Evolutionary conservation across 1,140 invertebrate genomes (phyloP).

Genomic region (Arion vulgaris): DNA sequence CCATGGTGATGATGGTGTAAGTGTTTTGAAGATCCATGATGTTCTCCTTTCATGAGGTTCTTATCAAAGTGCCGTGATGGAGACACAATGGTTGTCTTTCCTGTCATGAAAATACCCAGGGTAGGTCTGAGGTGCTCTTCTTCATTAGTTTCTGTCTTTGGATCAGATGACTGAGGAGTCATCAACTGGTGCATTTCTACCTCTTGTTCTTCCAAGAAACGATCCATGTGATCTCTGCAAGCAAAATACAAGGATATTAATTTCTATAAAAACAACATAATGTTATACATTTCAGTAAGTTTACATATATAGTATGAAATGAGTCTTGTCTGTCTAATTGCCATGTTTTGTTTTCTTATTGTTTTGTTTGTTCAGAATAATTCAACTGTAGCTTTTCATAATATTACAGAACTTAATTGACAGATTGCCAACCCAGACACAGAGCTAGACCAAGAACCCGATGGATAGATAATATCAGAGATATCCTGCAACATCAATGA

Average conservation of each 20-base stretch:
- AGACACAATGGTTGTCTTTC: slow-evolving; percentile 46
- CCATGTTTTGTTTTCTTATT: too few species aligned
- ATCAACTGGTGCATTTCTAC: slow-evolving; percentile 53
- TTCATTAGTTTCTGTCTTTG: slow-evolving; percentile 18
- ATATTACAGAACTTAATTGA: too few species aligned
- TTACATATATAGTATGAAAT: too few species aligned
- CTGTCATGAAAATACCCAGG: slow-evolving; percentile 42
- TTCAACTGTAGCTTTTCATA: too few species aligned
- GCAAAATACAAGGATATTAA: neutral
- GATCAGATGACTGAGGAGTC: slow-evolving; percentile 68
- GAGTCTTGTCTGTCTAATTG: too few species aligned
- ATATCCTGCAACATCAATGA: too few species aligned
- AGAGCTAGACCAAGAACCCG: too few species aligned
- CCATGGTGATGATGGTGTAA: slow-evolving; percentile 11
- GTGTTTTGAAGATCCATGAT: slow-evolving; percentile 5
- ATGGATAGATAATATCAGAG: too few species aligned
- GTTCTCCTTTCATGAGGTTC: neutral
- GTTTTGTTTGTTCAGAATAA: too few species aligned
- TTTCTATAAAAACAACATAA: too few species aligned
- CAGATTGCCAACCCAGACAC: too few species aligned
- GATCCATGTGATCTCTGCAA: slow-evolving; percentile 88
- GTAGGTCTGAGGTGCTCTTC: slow-evolving; percentile 27
- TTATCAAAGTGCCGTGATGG: slow-evolving; percentile 37
- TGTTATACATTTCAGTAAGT: too few species aligned
- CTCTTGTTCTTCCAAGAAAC: slow-evolving; percentile 88